Conservation (phyloP, 2,113 vertebrate genomes). For the Paraplagusia blochii region DNA sequence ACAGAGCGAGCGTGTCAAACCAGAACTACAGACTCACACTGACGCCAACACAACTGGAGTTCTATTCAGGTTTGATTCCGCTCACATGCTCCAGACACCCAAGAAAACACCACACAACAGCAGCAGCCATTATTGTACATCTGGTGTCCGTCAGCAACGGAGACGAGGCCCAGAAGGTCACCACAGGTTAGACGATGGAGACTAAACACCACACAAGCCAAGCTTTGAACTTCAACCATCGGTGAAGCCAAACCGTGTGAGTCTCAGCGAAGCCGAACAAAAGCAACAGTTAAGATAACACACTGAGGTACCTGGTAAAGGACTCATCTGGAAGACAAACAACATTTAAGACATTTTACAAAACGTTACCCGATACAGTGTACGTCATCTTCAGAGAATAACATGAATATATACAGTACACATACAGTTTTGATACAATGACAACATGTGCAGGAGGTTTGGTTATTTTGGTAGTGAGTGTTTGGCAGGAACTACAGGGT, state of each 20-base stretch:
- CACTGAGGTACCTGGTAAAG: conserved; percentile 63
- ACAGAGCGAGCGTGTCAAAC: conserved; percentile 17
- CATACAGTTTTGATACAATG: conserved; percentile 30
- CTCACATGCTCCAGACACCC: conserved; percentile 32
- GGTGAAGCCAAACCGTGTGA: conserved; percentile 32
- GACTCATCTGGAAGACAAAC: conserved; percentile 61
- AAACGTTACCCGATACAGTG: conserved; percentile 49
- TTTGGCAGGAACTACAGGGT: conserved; percentile 49
- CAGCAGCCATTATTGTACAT: conserved; percentile 8
- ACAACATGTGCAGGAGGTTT: conserved; percentile 36
- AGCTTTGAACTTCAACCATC: conserved; percentile 28
- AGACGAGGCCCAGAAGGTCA: conserved; percentile 19
- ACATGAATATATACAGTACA: conserved; percentile 12
- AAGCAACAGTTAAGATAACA: conserved; percentile 50
- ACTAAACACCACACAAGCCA: conserved; percentile 42
- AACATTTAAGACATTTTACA: conserved; percentile 39
- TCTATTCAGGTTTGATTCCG: background rate
- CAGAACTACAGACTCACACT: conserved; percentile 24
- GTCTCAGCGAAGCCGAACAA: conserved; percentile 40
- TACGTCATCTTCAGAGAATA: conserved; percentile 15
- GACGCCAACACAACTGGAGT: conserved; percentile 1
- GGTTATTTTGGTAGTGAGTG: conserved; percentile 43
- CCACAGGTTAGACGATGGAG: conserved; percentile 24
- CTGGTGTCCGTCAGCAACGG: conserved; percentile 24
- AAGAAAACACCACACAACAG: conserved; percentile 11